Base-by-base conservation (phyloP, 2,797 vertebrate species). In the Menidia menidia region DNA sequence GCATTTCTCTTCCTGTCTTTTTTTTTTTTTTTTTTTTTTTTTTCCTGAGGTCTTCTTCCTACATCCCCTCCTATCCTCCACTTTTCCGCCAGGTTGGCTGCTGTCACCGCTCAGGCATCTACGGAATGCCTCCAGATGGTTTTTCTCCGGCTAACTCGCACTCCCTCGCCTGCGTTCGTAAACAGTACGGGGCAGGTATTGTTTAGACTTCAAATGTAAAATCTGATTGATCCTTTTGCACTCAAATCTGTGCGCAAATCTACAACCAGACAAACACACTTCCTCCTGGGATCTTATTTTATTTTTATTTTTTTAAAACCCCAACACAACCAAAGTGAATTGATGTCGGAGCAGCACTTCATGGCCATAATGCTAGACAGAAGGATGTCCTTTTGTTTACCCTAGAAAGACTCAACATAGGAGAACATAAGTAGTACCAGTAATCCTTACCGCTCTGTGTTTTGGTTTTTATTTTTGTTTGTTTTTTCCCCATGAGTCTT, bases 81-180 rank as follows among this genome's bases (percentile, higher is more conserved):
- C 64, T 50, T 75, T 75, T 83, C 65, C 73, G 74, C 80, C 85
- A 89, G 80, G 72, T 89, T 66, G 56, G 64, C 79, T 87, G 83
- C 52, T 80, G 85, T 92, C 91, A 92, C 64, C 59, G 42, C 69
- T 87, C 82, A 73, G 78, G 81, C 82, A 55, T 91, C 73, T 85
- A 71, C 89, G 89, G 88, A 92, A 92, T 92, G 88, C 78, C 76
- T 89, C 78, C 89, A 91, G 87, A 90, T 91, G 90, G 90, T 25
- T 91, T 91, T 83, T 89, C 77, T 66, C 72, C 67, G 84, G 88
- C 76, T 89, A 84, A 84, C 67, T 58, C 54, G 60, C 71, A 55
- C 71, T 87, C 86, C 83, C 75, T 78, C 53, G 79, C 43, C 52
- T 60, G n/a, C 76, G 64, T 76, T 60, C 52, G 32, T 74, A 71